Percentiles rank a stretch among this genome's conserved stretches.
These are phyloP conservation scores for Chamaetylas fuelleborni DNA, from an alignment of 2,113 vertebrate genomes.

Conservation along the genomic window DNA sequence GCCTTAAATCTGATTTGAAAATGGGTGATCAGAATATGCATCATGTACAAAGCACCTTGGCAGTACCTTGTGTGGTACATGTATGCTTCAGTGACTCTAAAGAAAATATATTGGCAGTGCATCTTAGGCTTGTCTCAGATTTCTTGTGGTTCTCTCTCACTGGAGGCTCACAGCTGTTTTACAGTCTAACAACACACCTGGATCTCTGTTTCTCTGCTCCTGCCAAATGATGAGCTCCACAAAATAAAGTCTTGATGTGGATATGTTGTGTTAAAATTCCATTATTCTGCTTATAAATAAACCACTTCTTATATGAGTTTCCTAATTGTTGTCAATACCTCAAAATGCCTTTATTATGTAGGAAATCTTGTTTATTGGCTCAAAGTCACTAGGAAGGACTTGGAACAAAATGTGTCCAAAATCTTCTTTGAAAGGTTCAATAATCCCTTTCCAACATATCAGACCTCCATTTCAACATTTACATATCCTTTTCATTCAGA, in stretches of 20 bases:
- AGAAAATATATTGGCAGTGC: background rate
- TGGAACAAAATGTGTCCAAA: background rate
- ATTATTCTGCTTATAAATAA: background rate
- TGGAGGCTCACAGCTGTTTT: background rate
- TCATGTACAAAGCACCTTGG: background rate
- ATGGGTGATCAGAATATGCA: background rate
- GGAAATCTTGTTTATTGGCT: background rate
- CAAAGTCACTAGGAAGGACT: background rate
- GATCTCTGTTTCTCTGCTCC: background rate
- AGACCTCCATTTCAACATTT: background rate
- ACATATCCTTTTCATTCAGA: background rate
- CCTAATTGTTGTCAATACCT: background rate
- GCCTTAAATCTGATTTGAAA: background rate
- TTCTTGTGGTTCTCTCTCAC: background rate
- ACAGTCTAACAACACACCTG: background rate
- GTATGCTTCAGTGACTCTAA: background rate
- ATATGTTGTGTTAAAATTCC: background rate
- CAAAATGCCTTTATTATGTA: background rate
- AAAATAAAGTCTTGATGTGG: background rate
- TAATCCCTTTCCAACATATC: background rate
- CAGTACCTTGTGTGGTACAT: background rate
- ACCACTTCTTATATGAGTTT: background rate
- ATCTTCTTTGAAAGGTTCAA: background rate
- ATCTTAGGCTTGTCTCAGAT: background rate
- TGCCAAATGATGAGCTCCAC: background rate